A percentile compares a stretch with the other conserved stretches of the same genome.
Evolutionary conservation across 1,140 invertebrate genomes (phyloP).

Genomic region (Lutraria rhynchaena): DNA sequence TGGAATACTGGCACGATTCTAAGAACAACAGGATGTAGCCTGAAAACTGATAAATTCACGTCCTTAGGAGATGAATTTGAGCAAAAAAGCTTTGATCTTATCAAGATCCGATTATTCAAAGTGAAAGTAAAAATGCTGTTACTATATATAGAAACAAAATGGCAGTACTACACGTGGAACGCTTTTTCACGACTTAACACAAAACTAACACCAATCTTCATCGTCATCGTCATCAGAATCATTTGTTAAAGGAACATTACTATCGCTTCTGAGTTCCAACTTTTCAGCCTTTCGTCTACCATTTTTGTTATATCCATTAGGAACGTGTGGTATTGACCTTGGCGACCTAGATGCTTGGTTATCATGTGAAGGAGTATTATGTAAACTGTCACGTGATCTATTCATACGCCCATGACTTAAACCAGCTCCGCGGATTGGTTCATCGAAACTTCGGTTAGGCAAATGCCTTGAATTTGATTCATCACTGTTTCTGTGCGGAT

Average conservation of each 20-base stretch:
- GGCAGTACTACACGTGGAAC: not conserved
- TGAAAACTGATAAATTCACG: conserved; percentile 4
- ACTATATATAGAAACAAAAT: conserved; percentile 22
- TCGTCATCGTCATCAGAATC: conserved; percentile 78
- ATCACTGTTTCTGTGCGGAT: conserved; percentile 37
- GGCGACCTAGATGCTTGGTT: conserved; percentile 22
- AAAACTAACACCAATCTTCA: conserved; percentile 74
- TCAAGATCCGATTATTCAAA: not conserved
- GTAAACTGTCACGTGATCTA: conserved; percentile 26
- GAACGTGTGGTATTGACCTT: conserved; percentile 54
- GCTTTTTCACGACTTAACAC: no score
- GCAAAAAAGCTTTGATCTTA: no score
- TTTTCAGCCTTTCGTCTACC: conserved; percentile 71
- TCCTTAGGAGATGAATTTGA: not conserved
- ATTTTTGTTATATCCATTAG: conserved; percentile 77
- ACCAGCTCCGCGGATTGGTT: conserved; percentile 29
- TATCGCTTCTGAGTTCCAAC: conserved; percentile 76
- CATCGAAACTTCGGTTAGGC: conserved; percentile 33
- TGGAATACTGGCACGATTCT: no score
- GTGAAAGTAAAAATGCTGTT: not conserved
- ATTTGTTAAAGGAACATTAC: conserved; percentile 74
- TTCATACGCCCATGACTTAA: conserved; percentile 31
- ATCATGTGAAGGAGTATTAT: conserved; percentile 47
- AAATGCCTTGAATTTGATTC: conserved; percentile 18
- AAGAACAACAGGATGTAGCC: no score